Evolutionary conservation across 2,888 invertebrate species (phyloP).

Genomic region (Pomacea canaliculata): DNA sequence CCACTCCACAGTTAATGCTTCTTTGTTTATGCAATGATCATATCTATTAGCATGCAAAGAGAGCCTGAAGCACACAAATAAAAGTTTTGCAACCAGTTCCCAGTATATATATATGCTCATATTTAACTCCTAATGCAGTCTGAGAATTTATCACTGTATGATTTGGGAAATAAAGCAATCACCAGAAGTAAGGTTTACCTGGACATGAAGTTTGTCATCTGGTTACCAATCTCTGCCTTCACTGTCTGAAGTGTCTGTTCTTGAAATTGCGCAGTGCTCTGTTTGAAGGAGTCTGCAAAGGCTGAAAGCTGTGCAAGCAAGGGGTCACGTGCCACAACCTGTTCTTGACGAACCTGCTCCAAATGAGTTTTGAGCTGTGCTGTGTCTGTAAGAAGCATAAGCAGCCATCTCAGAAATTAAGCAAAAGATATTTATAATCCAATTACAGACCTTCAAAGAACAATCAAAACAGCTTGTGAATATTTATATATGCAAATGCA

Average conservation of each 20-base stretch:
- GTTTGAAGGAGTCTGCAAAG: constrained; percentile 54
- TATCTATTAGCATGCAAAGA: too few species aligned
- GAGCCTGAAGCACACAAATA: too few species aligned
- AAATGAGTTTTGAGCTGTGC: constrained; percentile 50
- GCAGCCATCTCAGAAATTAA: not conserved
- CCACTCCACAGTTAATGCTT: too few species aligned
- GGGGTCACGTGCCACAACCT: constrained; percentile 56
- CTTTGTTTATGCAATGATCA: too few species aligned
- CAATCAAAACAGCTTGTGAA: not conserved
- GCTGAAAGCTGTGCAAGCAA: constrained; percentile 56
- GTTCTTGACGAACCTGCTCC: constrained; percentile 56
- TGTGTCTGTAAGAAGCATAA: constrained; percentile 6
- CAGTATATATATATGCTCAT: too few species aligned
- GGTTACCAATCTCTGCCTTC: constrained; percentile 48
- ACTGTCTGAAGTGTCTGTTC: constrained; percentile 48
- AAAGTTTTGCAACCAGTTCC: too few species aligned
- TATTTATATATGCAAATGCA: too few species aligned
- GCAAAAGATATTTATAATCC: not conserved
- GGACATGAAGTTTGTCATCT: constrained; percentile 39
- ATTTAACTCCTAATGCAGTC: too few species aligned
- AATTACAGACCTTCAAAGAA: not conserved
- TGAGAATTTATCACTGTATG: too few species aligned
- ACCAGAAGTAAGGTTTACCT: not conserved
- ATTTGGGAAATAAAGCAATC: too few species aligned
- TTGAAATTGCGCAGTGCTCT: constrained; percentile 50